phyloP scores from a whole-genome alignment of 2,113 vertebrate species.

The Azemiops feae region DNA sequence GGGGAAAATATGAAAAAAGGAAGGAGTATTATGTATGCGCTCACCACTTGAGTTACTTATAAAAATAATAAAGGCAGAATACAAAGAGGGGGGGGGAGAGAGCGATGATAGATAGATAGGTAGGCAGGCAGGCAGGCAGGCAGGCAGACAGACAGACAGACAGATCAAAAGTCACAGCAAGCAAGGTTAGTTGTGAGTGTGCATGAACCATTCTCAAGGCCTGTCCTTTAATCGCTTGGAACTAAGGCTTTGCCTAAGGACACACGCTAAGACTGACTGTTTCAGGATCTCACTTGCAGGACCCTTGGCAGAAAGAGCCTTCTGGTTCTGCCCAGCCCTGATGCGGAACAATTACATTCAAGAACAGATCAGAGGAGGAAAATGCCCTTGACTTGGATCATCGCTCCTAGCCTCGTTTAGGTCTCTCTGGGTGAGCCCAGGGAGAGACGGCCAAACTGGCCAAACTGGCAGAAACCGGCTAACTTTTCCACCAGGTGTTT shows the following conservation, averaged over 20 bases:
- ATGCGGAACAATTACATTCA: conserved; percentile 74
- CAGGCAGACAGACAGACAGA: no score
- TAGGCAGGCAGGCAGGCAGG: no score
- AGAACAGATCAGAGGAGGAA: conserved; percentile 37
- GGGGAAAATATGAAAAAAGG: no score
- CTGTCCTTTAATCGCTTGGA: conserved; percentile 76
- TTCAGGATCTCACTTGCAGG: conserved; percentile 67
- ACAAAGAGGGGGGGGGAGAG: no score
- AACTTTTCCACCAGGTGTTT: conserved; percentile 39
- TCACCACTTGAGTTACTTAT: no score
- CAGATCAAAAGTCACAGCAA: conserved; percentile 52
- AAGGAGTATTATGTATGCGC: no score
- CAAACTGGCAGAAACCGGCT: neutral
- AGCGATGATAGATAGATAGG: no score
- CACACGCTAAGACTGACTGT: conserved; percentile 72
- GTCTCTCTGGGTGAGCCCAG: conserved; percentile 31
- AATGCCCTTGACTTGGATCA: conserved; percentile 25
- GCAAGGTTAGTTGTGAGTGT: conserved; percentile 75
- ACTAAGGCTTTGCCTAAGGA: conserved; percentile 81
- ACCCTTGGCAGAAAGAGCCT: conserved; percentile 63
- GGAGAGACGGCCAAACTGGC: conserved; percentile 25
- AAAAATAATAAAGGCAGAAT: no score
- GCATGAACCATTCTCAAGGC: conserved; percentile 75
- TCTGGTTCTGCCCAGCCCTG: conserved; percentile 55
- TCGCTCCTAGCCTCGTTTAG: conserved; percentile 42